These are phyloP conservation scores for Euura saliciscinereae DNA, from an alignment of 1,140 invertebrate genomes.

Conservation along the genomic window DNA sequence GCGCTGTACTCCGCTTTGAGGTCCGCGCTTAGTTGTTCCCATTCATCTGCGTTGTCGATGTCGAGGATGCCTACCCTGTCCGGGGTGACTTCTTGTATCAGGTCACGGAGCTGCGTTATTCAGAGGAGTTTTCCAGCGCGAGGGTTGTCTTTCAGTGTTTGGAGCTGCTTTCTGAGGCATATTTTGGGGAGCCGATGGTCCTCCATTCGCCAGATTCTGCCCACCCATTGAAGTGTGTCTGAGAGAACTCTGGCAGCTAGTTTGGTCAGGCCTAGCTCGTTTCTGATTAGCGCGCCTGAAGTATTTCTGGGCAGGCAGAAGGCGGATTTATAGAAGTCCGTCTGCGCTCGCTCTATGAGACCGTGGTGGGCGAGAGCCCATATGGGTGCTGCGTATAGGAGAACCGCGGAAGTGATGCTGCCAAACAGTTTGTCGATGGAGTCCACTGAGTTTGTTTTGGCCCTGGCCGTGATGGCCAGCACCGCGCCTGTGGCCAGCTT, in stretches of 20 bases:
- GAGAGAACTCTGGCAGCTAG: neutral
- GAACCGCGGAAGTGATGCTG: neutral
- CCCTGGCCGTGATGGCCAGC: neutral
- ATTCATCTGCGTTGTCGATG: too few species aligned
- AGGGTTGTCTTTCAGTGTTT: too few species aligned
- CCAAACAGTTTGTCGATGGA: neutral
- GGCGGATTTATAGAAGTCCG: neutral
- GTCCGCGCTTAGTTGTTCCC: too few species aligned
- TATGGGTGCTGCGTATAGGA: constrained; percentile 9
- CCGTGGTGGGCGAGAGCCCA: neutral
- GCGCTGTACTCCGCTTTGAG: too few species aligned
- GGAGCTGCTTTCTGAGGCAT: too few species aligned
- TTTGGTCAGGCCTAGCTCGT: neutral
- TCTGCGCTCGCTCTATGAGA: neutral
- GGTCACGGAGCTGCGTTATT: too few species aligned
- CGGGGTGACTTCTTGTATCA: too few species aligned
- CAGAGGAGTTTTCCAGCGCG: too few species aligned
- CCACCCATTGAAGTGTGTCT: neutral
- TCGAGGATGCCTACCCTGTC: too few species aligned
- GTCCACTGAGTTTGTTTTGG: neutral
- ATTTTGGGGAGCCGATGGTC: constrained; percentile 2
- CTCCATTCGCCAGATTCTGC: neutral
- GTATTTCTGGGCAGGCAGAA: constrained; percentile 8
- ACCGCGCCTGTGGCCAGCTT: neutral
- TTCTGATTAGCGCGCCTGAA: neutral